Base-by-base conservation (phyloP, 2,888 invertebrate genomes). In the Caenorhabditis japonica region DNA sequence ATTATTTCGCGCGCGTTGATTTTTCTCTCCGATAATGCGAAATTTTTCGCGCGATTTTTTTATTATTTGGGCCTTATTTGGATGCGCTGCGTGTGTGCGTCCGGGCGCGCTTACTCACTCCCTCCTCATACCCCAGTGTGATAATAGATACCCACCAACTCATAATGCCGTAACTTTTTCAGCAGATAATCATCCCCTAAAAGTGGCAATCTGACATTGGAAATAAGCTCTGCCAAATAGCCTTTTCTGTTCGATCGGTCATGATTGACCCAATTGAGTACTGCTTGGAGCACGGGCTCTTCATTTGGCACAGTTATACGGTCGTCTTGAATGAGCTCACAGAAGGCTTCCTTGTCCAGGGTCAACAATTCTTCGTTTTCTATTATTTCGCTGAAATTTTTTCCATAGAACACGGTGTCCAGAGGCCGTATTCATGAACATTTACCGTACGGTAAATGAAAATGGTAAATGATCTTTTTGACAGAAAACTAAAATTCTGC, bases 221-320 rank as follows among this genome's bases (percentile, higher is more conserved):
- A 95, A 21, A 97, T 90, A 12, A 97, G 95, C 93, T 90, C 94
- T 94, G 25, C 95, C 92, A 97, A 90, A 89, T 95, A 93, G 84
- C 93, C 93, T 36, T 95, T 90, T 64, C 97, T 90, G 88, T 97
- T 97, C 2, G 93, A 92, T 56, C 95, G 94, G 88, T 95, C 96
- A 89, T 95, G 95, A 88, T 95, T 95, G 66, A 97, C 93, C 97
- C 97, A 99, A 80, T 94, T 93, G 95, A 97, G 96, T 62, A 96
- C 95, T 0, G 97, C 96, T 90, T 93, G 95, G 90, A 94, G 83
- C 10, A 84, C 84, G n/a, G 72, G 55, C 41, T 99, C 97, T 89
- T 99, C 97, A 33, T 95, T 92, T 38, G 97, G 61, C 36, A 69
- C 69, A 10, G 71, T 75, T 19, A 75, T 68, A 21, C 66, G 19